Base-by-base conservation (phyloP, 2,797 vertebrate genomes). In the Chelidonichthys spinosus region DNA sequence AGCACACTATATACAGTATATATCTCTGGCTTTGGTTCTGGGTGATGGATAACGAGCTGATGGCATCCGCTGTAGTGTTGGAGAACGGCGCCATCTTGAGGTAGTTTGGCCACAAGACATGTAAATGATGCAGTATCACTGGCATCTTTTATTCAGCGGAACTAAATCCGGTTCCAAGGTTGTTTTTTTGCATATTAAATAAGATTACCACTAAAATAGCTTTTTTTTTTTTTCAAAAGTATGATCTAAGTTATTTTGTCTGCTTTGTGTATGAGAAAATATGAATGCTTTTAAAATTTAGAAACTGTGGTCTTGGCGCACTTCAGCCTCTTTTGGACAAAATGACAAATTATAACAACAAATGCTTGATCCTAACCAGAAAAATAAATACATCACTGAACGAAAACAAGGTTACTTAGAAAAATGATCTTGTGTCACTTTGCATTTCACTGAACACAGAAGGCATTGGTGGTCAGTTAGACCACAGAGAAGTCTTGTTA, bases 81-180 rank as follows among this genome's bases (percentile, higher is more conserved):
- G 54, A 66, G 40, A 81, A 76, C 79, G 87, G 87, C 85, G 47
- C 92, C 93, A 89, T 88, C 94, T 80, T 68, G 71, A 71, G 94
- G 89, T 54, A 5, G 6, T 47, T 62, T 25, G 2, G 13, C 25
- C 14, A 64, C 44, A 81, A 33, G 50, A 59, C 72, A 73, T 18
- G 42, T 37, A 64, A 14, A 1, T 32, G 33, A 54, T 37, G n/a
- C 40, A 70, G 1, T 13, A 46, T 3, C 11, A 5, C 18, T 14
- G 35, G 43, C n/a, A 50, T 55, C 10, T 49, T 61, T 69, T 33
- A 54, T 58, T 9, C 11, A 54, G 18, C 4, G 35, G 1, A 54
- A 46, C 39, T 49, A n/a, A 70, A 71, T 11, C 3, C 37, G 39
- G 5, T 6, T 36, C 0, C 7, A 43, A 3, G n/a, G 46, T 49